Base-by-base conservation (phyloP, 2,888 invertebrate species). In the Tuberolachnus salignus region DNA sequence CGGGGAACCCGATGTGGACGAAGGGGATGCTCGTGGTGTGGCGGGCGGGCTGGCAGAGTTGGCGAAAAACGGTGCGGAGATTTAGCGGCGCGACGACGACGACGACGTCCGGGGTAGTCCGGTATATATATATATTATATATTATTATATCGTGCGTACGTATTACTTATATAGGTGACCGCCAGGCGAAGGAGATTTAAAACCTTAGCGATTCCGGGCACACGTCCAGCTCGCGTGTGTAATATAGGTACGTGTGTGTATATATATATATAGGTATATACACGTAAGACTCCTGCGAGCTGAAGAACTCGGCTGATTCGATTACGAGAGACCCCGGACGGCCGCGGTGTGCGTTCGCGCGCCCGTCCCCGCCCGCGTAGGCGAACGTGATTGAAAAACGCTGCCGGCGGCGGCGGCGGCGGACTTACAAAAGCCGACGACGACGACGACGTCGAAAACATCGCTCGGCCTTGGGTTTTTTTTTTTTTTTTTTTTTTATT, bases 191-290 rank as follows among this genome's bases (percentile, higher is more conserved):
- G 21, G 46, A 78, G 69, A 69, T 78, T 78, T 78, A 67, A 46
- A n/a, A 8, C 57, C 59, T 78, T 78, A 78, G 69, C 78, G 69
- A 78, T 78, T 78, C 78, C 67, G 78, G 61, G 69, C 78, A 78
- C 78, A 78, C 78, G 59, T 78, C 42, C 78, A 69, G 69, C 34
- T 2, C n/a, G 13, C 34, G 42, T 63, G 34, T 34, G 34, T n/a
- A n/a, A n/a, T n/a, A n/a, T n/a, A n/a, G n/a, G n/a, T n/a, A n/a
- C n/a, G n/a, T 34, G 34, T 34, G 34, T 34, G 34, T 34, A 4
- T 34, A 34, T 3, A 6, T 34, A 34, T n/a, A n/a, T 34, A 23
- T 34, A 34, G 34, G 34, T 34, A 34, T 34, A 34, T 34, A 23
- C 3, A n/a, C 23, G 42, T 16, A 6, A 63, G 63, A 66, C 53